Evolutionary conservation across 2,113 vertebrate species (phyloP), one percentile per base, ranked within the genome.

Genomic region (Prochilodus magdalenae): DNA sequence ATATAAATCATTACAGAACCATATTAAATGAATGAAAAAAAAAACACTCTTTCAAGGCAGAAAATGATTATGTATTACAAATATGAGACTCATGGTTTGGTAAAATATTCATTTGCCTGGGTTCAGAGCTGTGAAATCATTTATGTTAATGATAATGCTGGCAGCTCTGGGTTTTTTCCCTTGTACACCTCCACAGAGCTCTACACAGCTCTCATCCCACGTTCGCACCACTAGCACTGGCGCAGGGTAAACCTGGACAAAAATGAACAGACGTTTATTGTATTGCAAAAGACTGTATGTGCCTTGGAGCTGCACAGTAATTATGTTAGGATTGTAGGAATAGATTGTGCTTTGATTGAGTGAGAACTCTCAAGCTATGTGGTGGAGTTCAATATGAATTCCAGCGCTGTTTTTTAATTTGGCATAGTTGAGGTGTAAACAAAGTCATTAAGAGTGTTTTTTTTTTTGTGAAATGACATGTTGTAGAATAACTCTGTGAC

Each of bases 1-100:
- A 57, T 53, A 71, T 57, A 63, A 86, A 80, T 85, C 63, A 30
- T 72, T 73, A 79, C 69, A 66, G 30, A 69, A 20, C 3, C 65
- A 69, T 11, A 33, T 40, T 36, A 11, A 69, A 69, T 18, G 7
- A 14, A 66, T 66, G 26, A 30, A 15, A 62, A n/a, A n/a, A 30
- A 15, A 63, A 66, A 26, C 13, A 24, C 24, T 63, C n/a, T 63
- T 63, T 63, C 26, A 30, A 33, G 63, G 26, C 18, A 66, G 29
- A 30, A 33, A 66, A 69, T 36, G 2, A 67, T 69, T 40, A 40
- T 33, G 30, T 20, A 36, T 69, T 69, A 33, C 33, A 40, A 8
- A 33, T 69, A 12, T n/a, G 30, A 69, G 18, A 11, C 29, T 66
- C 16, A 20, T 33, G 16, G 13, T 18, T 66, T 66, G 15, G 24